Percentiles rank a stretch among this genome's conserved stretches.
These are phyloP conservation scores for Arrhamphus sclerolepis DNA, from an alignment of 2,797 vertebrate genomes.

Conservation along the genomic window DNA sequence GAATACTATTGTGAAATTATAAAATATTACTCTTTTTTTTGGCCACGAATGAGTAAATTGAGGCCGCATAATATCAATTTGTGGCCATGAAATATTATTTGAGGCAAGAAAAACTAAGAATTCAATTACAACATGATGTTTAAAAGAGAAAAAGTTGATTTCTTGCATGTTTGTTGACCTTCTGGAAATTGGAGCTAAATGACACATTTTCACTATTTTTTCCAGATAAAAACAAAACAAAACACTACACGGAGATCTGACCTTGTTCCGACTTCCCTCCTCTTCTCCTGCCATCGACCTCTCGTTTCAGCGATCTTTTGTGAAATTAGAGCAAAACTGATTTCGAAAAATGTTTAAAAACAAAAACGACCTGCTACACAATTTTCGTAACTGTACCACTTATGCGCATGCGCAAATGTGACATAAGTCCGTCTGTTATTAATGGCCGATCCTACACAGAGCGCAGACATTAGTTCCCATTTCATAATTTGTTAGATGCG, in stretches of 20 bases:
- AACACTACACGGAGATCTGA: background rate
- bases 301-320: accelerated
- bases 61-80: too few relatives aligned
- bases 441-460: constrained; percentile 7
- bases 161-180: constrained; percentile 37
- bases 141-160: too few relatives aligned
- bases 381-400: background rate
- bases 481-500: too few relatives aligned
- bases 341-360: too few relatives aligned
- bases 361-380: background rate
- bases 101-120: too few relatives aligned
- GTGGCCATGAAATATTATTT: too few relatives aligned
- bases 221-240: too few relatives aligned
- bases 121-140: background rate
- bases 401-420: constrained; percentile 25
- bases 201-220: background rate
- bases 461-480: background rate
- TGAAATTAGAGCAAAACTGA: accelerated
- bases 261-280: constrained; percentile 46
- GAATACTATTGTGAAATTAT: too few relatives aligned
- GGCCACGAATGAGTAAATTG: too few relatives aligned
- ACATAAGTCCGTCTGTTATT: constrained; percentile 21
- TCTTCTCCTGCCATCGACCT: constrained; percentile 54
- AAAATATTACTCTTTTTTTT: too few relatives aligned
- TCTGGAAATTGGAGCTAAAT: background rate